A percentile compares a stretch with the other conserved stretches of the same genome.
phyloP scores from a whole-genome alignment of 2,888 invertebrate species.

The Drosophila pseudotakahashii region DNA sequence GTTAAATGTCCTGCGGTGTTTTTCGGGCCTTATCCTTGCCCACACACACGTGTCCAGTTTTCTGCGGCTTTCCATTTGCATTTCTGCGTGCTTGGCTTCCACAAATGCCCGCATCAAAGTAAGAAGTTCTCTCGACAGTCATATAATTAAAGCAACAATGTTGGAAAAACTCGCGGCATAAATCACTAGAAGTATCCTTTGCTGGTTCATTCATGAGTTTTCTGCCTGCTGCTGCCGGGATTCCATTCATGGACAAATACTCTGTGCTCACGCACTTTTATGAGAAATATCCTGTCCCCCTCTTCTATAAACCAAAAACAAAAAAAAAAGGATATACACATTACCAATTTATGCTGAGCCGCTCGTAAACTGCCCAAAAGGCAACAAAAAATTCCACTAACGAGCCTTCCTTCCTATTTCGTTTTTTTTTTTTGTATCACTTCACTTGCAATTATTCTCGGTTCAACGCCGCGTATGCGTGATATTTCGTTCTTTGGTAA shows the following conservation, averaged over 20 bases:
- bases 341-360: constrained; percentile 55
- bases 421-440: constrained; percentile 19
- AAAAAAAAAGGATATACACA: constrained; percentile 25
- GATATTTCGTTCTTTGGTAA: constrained; percentile 30
- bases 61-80: constrained; percentile 40
- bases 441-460: constrained; percentile 28
- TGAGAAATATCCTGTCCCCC: constrained; percentile 26
- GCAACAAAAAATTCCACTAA: constrained; percentile 63
- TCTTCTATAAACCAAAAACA: neutral
- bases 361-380: constrained; percentile 50
- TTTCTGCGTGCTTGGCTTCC: constrained; percentile 63
- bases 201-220: constrained; percentile 63
- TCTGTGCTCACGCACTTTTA: constrained; percentile 69
- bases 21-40: constrained; percentile 10
- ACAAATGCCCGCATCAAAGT: constrained; percentile 47
- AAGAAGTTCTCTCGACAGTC: constrained; percentile 15
- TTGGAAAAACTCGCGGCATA: constrained; percentile 67
- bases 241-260: constrained; percentile 65
- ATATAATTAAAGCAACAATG: constrained; percentile 68
- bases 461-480: constrained; percentile 59
- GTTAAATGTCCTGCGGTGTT: constrained; percentile 70
- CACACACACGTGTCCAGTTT: constrained; percentile 26
- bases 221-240: constrained; percentile 26
- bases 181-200: constrained; percentile 50
- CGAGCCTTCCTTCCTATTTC: constrained; percentile 44